A percentile compares a stretch with the other conserved stretches of the same genome.
Conservation (phyloP, 2,113 vertebrate genomes). For the Nycticorax nycticorax region DNA sequence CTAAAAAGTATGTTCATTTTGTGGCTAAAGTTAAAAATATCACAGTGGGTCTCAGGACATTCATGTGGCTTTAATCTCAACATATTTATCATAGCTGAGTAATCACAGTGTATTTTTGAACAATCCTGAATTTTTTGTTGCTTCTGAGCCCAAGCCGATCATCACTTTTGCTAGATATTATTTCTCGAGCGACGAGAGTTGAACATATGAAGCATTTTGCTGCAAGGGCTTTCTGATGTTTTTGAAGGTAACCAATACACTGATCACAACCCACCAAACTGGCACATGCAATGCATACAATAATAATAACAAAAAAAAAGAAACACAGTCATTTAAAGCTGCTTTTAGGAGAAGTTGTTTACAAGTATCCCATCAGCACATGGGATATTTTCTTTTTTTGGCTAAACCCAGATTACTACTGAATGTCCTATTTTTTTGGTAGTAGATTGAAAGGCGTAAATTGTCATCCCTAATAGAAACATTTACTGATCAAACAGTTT, state of each 20-base stretch:
- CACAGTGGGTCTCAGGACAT: neutral
- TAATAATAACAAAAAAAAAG: neutral
- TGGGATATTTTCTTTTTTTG: neutral
- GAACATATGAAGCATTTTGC: neutral
- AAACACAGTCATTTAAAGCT: neutral
- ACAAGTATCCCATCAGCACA: neutral
- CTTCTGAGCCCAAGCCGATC: neutral
- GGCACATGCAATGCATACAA: too few relatives aligned
- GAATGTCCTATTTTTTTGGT: neutral
- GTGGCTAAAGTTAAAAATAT: neutral
- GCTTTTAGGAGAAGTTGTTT: neutral
- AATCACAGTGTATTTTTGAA: neutral
- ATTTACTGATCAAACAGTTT: neutral
- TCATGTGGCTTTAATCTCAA: neutral
- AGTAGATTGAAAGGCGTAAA: neutral
- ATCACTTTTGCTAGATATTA: neutral
- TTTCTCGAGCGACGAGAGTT: neutral
- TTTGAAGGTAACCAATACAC: neutral
- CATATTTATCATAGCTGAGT: neutral
- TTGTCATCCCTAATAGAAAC: neutral
- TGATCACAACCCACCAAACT: neutral
- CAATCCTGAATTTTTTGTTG: too few relatives aligned
- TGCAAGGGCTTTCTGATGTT: neutral
- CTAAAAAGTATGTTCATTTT: neutral
- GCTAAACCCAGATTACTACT: neutral